Percentiles rank a stretch among this genome's conserved stretches.
Evolutionary conservation across 1,140 invertebrate genomes (phyloP).

Genomic region (Archivesica marissinica): DNA sequence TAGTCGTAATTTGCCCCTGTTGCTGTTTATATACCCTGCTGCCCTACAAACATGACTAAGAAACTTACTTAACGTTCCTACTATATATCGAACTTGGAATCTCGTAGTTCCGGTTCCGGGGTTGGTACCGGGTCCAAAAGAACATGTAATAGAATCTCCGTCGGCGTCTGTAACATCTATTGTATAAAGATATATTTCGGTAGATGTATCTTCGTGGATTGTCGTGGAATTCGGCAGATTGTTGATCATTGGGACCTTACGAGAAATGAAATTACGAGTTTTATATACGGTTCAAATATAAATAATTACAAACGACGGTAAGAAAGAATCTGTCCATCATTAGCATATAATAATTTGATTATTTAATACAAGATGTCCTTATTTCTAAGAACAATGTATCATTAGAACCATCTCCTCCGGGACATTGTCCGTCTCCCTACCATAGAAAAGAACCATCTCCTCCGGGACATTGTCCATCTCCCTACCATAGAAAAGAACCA

Average conservation of each 20-base stretch:
- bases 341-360: no score
- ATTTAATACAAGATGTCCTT: background rate
- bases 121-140: background rate
- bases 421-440: background rate
- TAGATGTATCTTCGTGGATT: background rate
- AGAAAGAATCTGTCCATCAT: background rate
- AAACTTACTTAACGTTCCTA: background rate
- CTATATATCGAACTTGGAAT: background rate
- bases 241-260: slow-evolving; percentile 23
- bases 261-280: background rate
- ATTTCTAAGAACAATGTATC: no score
- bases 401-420: background rate
- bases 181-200: background rate
- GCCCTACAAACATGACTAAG: background rate
- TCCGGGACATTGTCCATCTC: no score
- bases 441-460: no score
- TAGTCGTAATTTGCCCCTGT: background rate
- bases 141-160: slow-evolving; percentile 6
- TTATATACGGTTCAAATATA: background rate
- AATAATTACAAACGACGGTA: no score
- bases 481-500: no score
- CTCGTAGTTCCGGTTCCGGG: background rate
- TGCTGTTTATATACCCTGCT: background rate
- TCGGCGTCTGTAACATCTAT: slow-evolving; percentile 32
- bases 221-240: slow-evolving; percentile 28